These are phyloP conservation scores for Pachycephala philippinensis DNA, from an alignment of 2,113 vertebrate species.

Conservation along the genomic window DNA sequence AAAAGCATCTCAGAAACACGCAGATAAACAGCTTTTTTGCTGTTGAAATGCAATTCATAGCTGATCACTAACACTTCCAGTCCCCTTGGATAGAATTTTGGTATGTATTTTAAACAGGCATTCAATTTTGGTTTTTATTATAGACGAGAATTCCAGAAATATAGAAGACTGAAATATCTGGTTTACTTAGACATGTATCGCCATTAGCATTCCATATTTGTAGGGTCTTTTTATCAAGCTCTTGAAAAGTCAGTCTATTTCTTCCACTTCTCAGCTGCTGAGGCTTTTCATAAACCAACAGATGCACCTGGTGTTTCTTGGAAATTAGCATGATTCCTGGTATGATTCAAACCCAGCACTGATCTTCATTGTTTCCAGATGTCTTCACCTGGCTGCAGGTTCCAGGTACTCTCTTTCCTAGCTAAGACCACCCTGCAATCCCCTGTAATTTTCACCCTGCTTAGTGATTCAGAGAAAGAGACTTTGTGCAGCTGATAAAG, in stretches of 20 bases:
- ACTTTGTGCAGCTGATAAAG: neutral
- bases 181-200: neutral
- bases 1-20: neutral
- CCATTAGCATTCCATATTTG: neutral
- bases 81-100: neutral
- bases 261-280: neutral
- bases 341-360: neutral
- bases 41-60: neutral
- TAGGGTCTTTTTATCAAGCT: neutral
- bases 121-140: neutral
- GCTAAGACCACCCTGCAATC: neutral
- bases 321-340: neutral
- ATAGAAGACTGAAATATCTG: neutral
- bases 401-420: neutral
- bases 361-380: neutral
- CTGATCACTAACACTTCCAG: neutral
- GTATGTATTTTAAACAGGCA: neutral
- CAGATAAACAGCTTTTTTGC: neutral
- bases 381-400: neutral
- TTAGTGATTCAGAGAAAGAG: neutral
- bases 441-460: neutral
- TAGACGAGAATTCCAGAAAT: neutral
- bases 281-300: neutral
- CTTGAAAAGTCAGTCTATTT: neutral
- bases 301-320: neutral